phyloP scores from a whole-genome alignment of 2,113 vertebrate genomes.

The human (Homo sapiens) region GRCh38 chr11:120384501-120385000 shows the following conservation, averaged over 20 bases:
- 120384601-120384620: conserved; percentile 17
- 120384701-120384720: conserved; percentile 85
- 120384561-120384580: conserved; percentile 34
- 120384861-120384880: conserved; percentile 36
- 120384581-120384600: background rate
- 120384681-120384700: conserved; percentile 85
- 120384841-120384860: conserved; percentile 38
- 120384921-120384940: conserved; percentile 28
- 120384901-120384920: conserved; percentile 28
- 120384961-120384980: conserved; percentile 4
- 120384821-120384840: conserved; percentile 52
- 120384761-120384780: conserved; percentile 87
- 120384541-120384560: conserved; percentile 44
- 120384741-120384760: conserved; percentile 79
- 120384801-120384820: conserved; percentile 52
- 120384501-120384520: background rate
- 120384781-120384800: conserved; percentile 71
- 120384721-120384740: conserved; percentile 85
- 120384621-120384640: conserved; percentile 64
- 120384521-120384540: conserved; percentile 6
- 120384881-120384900: background rate
- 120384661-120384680: conserved; percentile 76
- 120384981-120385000: conserved; percentile 42
- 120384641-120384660: conserved; percentile 75
- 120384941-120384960: conserved; percentile 18